Evolutionary conservation across 2,797 vertebrate species (phyloP).

Genomic region (Pseudopleuronectes americanus): DNA sequence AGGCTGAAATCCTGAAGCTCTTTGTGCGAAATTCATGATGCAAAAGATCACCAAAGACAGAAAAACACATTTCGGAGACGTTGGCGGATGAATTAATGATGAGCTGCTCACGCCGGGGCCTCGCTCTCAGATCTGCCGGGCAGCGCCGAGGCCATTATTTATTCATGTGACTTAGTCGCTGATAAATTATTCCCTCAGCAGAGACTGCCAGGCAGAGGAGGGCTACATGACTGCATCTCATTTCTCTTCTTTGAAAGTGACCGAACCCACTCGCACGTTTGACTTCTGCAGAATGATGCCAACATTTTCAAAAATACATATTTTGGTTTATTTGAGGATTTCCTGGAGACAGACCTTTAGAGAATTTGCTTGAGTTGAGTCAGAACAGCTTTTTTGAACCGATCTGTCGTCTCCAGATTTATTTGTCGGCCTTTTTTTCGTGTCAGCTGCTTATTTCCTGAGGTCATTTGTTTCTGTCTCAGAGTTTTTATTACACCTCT

Average conservation of each 20-base stretch:
- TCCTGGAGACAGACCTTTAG: too few species aligned
- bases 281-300: background rate
- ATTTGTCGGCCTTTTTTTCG: too few species aligned
- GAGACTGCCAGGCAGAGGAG: slow-evolving; percentile 43
- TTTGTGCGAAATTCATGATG: background rate
- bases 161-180: slow-evolving; percentile 59
- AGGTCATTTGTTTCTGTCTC: too few species aligned
- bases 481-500: too few species aligned
- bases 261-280: background rate
- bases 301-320: background rate
- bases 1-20: too few species aligned
- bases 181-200: slow-evolving; percentile 67
- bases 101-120: slow-evolving; percentile 34
- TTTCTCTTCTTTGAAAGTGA: slow-evolving; percentile 9
- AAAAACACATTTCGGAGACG: slow-evolving; percentile 34
- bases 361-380: too few species aligned
- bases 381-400: too few species aligned
- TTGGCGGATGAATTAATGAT: slow-evolving; percentile 60
- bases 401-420: too few species aligned
- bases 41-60: slow-evolving; percentile 38
- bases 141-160: slow-evolving; percentile 49
- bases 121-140: slow-evolving; percentile 39
- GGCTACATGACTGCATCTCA: slow-evolving; percentile 34
- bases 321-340: background rate
- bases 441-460: too few species aligned